Evolutionary conservation across 2,888 invertebrate genomes (phyloP).

Genomic region (Gisinianus flammeolus): DNA sequence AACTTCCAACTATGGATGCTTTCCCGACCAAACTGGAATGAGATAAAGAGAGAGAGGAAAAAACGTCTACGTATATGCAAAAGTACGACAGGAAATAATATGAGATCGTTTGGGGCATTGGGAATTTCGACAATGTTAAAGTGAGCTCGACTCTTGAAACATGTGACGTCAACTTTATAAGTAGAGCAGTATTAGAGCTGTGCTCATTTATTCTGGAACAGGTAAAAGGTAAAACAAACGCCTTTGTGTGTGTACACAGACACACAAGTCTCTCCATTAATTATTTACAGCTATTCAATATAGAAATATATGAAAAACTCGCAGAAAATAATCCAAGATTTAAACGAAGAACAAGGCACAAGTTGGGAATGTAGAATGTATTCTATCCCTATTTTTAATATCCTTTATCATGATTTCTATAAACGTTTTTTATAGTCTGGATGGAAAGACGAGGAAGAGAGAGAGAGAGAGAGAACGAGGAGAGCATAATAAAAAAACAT

Average conservation of each 20-base stretch:
- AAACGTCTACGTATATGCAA: slow-evolving; percentile 36
- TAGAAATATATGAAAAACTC: not conserved
- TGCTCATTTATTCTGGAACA: not conserved
- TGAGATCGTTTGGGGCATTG: slow-evolving; percentile 51
- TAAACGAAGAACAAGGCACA: not conserved
- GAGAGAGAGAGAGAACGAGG: not conserved
- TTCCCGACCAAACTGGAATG: not conserved
- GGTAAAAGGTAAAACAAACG: not conserved
- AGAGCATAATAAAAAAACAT: too few species aligned
- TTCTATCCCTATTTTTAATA: too few species aligned
- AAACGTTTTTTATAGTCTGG: not conserved
- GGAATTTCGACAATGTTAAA: slow-evolving; percentile 42
- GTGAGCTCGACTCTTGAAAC: slow-evolving; percentile 12
- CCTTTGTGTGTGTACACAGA: too few species aligned
- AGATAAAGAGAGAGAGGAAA: slow-evolving; percentile 20
- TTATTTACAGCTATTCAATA: not conserved
- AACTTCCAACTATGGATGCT: not conserved
- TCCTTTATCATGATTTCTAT: too few species aligned
- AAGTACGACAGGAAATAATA: slow-evolving; percentile 50
- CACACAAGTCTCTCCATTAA: not conserved
- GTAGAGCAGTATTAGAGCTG: slow-evolving; percentile 40
- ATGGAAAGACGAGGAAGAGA: too few species aligned
- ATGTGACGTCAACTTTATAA: slow-evolving; percentile 48
- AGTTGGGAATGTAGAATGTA: too few species aligned
- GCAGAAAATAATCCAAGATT: not conserved